These are phyloP conservation scores for Prenolepis imparis DNA, from an alignment of 2,888 invertebrate genomes.

Conservation along the genomic window DNA sequence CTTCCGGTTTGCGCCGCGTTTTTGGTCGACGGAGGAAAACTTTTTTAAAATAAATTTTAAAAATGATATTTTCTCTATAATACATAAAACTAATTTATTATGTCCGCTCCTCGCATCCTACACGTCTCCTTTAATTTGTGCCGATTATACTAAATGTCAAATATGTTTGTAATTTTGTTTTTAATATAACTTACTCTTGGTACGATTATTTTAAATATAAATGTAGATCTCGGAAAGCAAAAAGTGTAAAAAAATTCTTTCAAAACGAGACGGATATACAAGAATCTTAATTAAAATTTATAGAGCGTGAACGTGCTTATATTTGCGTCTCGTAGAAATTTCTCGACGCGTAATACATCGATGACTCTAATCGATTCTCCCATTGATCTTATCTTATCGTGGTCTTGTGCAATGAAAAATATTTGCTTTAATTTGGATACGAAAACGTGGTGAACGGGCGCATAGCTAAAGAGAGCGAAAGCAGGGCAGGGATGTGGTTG, in stretches of 20 bases:
- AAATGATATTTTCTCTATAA: background rate
- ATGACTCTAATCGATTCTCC: background rate
- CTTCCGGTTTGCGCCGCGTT: background rate
- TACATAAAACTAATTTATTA: background rate
- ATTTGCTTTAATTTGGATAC: slow-evolving; percentile 49
- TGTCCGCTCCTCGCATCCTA: background rate
- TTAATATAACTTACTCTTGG: background rate
- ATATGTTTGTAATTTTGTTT: background rate
- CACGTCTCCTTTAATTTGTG: background rate
- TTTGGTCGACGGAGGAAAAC: background rate
- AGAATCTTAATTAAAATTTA: background rate
- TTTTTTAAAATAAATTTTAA: background rate
- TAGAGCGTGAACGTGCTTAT: background rate
- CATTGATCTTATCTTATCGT: slow-evolving; percentile 51
- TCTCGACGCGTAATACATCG: background rate
- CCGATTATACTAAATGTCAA: background rate
- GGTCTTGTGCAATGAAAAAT: slow-evolving; percentile 1
- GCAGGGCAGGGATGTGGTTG: background rate
- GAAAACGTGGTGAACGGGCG: background rate
- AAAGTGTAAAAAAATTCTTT: background rate
- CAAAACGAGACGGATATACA: background rate
- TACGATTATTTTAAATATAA: background rate
- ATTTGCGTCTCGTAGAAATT: background rate
- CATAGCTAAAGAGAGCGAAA: background rate
- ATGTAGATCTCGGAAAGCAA: background rate